Conservation (phyloP, 2,113 vertebrate genomes). For the Chionis minor region DNA sequence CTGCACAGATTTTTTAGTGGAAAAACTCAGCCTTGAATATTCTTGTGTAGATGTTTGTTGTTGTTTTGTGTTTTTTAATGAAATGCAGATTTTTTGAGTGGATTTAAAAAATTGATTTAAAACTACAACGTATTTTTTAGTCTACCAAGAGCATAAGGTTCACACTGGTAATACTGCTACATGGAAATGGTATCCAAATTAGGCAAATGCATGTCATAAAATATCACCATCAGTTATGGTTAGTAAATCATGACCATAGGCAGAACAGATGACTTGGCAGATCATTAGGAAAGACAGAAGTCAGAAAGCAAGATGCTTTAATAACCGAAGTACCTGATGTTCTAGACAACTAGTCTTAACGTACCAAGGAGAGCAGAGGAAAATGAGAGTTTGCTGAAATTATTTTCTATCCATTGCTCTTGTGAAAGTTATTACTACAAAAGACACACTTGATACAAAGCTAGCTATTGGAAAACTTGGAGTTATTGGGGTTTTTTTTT, state of each 20-base stretch:
- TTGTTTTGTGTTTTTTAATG: background rate
- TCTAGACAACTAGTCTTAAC: background rate
- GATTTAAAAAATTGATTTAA: background rate
- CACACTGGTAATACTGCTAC: background rate
- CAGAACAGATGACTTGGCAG: conserved; percentile 36
- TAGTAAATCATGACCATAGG: conserved; percentile 11
- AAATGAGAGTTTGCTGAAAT: background rate
- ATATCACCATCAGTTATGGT: conserved; percentile 7
- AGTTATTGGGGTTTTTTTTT: background rate
- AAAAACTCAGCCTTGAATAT: background rate
- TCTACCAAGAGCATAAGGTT: background rate
- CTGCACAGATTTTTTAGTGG: background rate
- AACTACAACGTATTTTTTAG: background rate
- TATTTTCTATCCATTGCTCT: background rate
- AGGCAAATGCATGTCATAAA: conserved; percentile 10
- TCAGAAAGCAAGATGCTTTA: background rate
- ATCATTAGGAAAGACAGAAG: conserved; percentile 21
- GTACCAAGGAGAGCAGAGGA: background rate
- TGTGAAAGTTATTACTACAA: background rate
- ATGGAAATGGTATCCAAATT: background rate
- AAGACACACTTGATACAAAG: background rate
- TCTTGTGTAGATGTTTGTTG: background rate
- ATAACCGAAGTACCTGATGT: background rate
- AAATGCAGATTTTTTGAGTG: background rate
- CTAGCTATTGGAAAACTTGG: background rate